These are phyloP conservation scores for Stomatorhinus ivindoensis DNA, from an alignment of 2,113 vertebrate species.

Conservation along the genomic window DNA sequence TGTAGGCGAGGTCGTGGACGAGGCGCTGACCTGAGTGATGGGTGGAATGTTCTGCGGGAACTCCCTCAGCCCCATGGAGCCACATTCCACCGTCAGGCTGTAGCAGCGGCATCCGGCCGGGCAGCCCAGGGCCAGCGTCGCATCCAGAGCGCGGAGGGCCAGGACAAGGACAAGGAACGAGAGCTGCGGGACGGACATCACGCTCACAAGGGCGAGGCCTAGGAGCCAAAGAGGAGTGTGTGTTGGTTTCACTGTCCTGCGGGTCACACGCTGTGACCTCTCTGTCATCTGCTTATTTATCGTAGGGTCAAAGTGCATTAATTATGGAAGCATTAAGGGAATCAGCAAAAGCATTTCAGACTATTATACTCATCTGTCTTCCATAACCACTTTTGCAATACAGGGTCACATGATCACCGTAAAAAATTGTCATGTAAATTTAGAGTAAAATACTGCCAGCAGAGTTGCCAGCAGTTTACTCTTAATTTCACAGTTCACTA, in stretches of 20 bases:
- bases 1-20: neutral
- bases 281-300: neutral
- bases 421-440: too few relatives aligned
- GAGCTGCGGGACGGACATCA: conserved; percentile 38
- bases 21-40: conserved; percentile 65
- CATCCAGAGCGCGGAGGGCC: conserved; percentile 33
- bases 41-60: conserved; percentile 65
- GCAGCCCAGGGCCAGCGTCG: conserved; percentile 45
- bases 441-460: too few relatives aligned
- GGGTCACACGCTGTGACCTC: neutral
- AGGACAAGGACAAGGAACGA: conserved; percentile 30
- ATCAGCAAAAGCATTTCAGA: neutral
- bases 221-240: neutral
- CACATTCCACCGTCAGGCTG: conserved; percentile 83
- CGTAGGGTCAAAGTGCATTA: neutral
- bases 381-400: neutral
- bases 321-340: neutral
- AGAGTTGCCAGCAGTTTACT: too few relatives aligned
- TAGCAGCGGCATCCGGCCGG: conserved; percentile 75
- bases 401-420: neutral
- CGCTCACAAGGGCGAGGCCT: neutral
- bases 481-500: too few relatives aligned
- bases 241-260: neutral
- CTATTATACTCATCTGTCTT: neutral
- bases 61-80: conserved; percentile 66